Evolutionary conservation across 2,888 invertebrate genomes (phyloP).

Genomic region (Agrilus mali): DNA sequence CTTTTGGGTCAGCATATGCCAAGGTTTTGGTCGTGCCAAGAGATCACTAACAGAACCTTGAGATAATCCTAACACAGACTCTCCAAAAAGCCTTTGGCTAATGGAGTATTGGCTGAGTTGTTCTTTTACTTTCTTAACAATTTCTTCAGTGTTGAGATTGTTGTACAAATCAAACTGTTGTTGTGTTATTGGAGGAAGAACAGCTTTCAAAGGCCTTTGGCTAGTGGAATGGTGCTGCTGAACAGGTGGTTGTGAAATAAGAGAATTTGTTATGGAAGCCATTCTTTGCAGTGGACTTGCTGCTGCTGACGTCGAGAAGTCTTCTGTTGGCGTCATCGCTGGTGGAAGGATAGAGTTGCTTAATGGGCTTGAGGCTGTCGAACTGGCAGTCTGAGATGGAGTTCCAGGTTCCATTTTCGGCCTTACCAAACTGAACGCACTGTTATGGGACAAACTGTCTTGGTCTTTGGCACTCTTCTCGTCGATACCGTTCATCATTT

Average conservation of each 20-base stretch:
- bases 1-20: constrained; percentile 98
- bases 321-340: constrained; percentile 68
- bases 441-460: constrained; percentile 63
- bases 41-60: constrained; percentile 97
- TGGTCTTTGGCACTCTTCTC: constrained; percentile 50
- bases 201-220: constrained; percentile 87
- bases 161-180: constrained; percentile 98
- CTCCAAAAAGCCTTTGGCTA: constrained; percentile 95
- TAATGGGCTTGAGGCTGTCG: constrained; percentile 71
- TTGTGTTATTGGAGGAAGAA: constrained; percentile 94
- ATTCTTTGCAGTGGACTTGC: constrained; percentile 92
- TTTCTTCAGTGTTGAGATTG: constrained; percentile 95
- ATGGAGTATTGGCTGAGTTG: constrained; percentile 92
- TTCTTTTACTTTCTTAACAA: constrained; percentile 92
- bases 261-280: constrained; percentile 95
- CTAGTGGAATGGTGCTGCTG: constrained; percentile 74
- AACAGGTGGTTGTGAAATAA: constrained; percentile 81
- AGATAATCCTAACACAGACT: constrained; percentile 90
- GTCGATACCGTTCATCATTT: constrained; percentile 51
- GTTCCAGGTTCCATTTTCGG: constrained; percentile 71
- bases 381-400: constrained; percentile 54
- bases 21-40: constrained; percentile 93
- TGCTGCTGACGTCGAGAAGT: constrained; percentile 67
- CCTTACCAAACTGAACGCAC: constrained; percentile 78
- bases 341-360: constrained; percentile 80